Evolutionary conservation across 2,113 vertebrate genomes (phyloP).

Genomic region (Vidua chalybeata): DNA sequence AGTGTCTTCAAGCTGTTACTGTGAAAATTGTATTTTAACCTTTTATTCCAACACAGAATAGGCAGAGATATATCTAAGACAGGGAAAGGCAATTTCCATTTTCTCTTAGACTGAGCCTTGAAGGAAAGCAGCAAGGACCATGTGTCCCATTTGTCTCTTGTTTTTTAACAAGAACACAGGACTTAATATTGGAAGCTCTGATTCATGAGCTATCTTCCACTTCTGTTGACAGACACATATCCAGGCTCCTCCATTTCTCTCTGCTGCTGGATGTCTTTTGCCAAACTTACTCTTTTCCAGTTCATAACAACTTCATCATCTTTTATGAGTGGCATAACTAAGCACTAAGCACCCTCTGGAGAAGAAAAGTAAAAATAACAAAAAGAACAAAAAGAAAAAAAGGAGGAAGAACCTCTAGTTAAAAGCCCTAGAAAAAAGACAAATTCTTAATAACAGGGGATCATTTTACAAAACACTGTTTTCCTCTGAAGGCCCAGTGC

Average conservation of each 20-base stretch:
- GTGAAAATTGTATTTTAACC: neutral
- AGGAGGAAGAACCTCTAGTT: neutral
- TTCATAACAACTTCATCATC: neutral
- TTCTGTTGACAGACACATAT: neutral
- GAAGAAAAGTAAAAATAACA: too few species aligned
- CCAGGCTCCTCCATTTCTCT: neutral
- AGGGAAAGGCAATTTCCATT: neutral
- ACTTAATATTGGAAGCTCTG: neutral
- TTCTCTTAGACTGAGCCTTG: neutral
- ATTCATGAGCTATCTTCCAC: neutral
- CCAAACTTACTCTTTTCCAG: neutral
- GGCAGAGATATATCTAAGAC: neutral
- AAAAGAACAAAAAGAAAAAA: too few species aligned
- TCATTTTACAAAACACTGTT: neutral
- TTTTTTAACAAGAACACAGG: neutral
- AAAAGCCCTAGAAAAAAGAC: neutral
- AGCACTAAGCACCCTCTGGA: neutral
- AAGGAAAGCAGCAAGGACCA: neutral
- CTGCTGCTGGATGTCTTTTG: neutral
- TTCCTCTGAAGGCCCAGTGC: neutral
- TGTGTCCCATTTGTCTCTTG: neutral
- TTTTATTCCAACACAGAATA: neutral
- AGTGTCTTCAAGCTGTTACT: neutral
- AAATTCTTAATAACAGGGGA: neutral
- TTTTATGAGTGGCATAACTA: neutral